Percentiles rank a stretch among this genome's conserved stretches.
These are phyloP conservation scores for Siniperca knerii DNA, from an alignment of 2,113 vertebrate genomes.

Conservation along the genomic window DNA sequence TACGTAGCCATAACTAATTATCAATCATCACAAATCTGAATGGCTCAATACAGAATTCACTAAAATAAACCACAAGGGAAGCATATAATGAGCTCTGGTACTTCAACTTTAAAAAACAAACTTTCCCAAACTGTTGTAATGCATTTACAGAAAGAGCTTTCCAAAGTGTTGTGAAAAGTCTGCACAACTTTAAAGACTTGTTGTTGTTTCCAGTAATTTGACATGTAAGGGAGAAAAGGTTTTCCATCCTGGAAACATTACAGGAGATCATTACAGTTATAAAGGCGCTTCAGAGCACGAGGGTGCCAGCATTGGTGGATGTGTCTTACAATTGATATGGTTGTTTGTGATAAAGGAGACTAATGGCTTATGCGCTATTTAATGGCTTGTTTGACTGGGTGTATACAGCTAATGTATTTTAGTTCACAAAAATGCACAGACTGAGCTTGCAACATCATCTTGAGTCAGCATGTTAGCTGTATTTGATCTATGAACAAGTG, in stretches of 20 bases:
- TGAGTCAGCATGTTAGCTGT: not conserved
- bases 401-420: conserved; percentile 6
- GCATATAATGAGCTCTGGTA: too few relatives aligned
- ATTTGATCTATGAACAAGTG: not conserved
- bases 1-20: not conserved
- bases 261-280: conserved; percentile 25
- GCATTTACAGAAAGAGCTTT: not conserved
- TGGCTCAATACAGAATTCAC: not conserved
- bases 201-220: conserved; percentile 28
- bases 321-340: conserved; percentile 6
- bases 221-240: not conserved
- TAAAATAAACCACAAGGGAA: not conserved
- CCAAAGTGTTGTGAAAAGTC: not conserved
- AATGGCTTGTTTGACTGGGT: conserved; percentile 40
- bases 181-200: not conserved
- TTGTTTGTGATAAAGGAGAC: conserved; percentile 31
- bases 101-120: not conserved
- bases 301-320: not conserved
- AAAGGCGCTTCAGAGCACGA: conserved; percentile 1
- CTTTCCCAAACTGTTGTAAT: not conserved
- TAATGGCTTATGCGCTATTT: conserved; percentile 42
- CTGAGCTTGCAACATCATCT: not conserved
- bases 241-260: conserved; percentile 27
- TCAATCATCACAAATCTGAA: conserved; percentile 4
- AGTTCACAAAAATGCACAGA: conserved; percentile 16